Conservation (phyloP, 2,797 vertebrate genomes). For the Scomberomorus guttatus region DNA sequence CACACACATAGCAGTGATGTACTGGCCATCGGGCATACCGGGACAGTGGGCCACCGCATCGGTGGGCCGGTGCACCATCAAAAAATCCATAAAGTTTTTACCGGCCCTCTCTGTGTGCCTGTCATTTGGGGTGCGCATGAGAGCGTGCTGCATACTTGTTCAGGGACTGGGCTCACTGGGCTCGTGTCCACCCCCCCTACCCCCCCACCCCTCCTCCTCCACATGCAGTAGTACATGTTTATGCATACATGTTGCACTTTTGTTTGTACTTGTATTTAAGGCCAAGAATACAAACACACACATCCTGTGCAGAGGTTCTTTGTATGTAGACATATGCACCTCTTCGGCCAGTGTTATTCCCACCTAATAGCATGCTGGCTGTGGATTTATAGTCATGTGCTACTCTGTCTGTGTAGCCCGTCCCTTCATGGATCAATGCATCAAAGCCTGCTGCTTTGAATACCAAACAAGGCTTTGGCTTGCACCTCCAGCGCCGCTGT, state of each 20-base stretch:
- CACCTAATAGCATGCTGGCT: constrained; percentile 63
- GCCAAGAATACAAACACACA: constrained; percentile 34
- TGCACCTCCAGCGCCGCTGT: constrained; percentile 61
- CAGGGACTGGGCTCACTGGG: neutral
- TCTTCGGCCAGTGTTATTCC: constrained; percentile 63
- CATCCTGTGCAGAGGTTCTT: constrained; percentile 33
- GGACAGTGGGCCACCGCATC: too few relatives aligned
- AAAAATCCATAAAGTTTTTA: too few relatives aligned
- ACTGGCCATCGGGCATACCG: too few relatives aligned
- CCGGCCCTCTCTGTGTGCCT: too few relatives aligned
- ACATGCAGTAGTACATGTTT: constrained; percentile 20
- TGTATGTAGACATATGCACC: constrained; percentile 45
- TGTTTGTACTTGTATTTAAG: constrained; percentile 32
- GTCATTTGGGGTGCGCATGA: too few relatives aligned
- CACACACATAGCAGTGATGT: neutral
- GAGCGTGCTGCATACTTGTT: too few relatives aligned
- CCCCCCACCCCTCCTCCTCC: constrained; percentile 51
- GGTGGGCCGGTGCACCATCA: too few relatives aligned
- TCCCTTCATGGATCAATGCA: constrained; percentile 81
- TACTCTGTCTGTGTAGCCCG: constrained; percentile 64
- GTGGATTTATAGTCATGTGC: constrained; percentile 73
- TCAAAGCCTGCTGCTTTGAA: constrained; percentile 74
- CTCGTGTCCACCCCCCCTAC: too few relatives aligned
- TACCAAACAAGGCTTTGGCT: constrained; percentile 74
- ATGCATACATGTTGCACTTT: constrained; percentile 3